Evolutionary conservation across 2,888 invertebrate species (phyloP), one percentile per base, ranked within the genome.

Genomic region (Eristalinus aeneus): DNA sequence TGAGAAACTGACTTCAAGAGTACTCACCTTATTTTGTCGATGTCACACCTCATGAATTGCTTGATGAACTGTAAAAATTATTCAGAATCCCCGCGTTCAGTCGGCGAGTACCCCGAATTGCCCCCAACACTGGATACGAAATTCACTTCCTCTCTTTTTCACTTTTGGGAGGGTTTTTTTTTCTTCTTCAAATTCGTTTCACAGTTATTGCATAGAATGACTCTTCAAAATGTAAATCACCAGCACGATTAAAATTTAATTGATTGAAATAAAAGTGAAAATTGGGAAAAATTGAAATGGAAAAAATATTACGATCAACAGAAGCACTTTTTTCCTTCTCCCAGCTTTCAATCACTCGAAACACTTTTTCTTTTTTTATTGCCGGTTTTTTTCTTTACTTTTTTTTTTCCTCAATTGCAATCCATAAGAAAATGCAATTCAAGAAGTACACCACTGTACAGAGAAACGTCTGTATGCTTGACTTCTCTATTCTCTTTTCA

Each of bases 1-100:
- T 46, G 46, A 16, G 46, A 46, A 31, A 6, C 31, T 39, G 4
- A 22, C 16, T 23, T 31, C 27, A 32, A 32, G 31, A 58, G 12
- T 46, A 81, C 77, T 82, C 74, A 82, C 86, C 82, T 86, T 78
- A 67, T 82, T 65, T 82, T 78, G 71, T 86, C 82, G 82, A 86
- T 86, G 86, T 86, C 86, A 86, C 86, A 86, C 86, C 86, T 82
- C 82, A 82, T 73, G 78, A 78, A 77, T 77, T 78, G 63, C 61
- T 69, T 76, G 81, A 74, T 74, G 82, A 71, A 78, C 69, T 86
- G 73, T 81, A 34, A 61, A 77, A 75, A 56, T 32, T 65, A 10
- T 46, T 60, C 39, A 72, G 31, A 27, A 71, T 67, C 74, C 82
- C 58, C 64, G 23, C 34, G 20, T n/a, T 46, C 46, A 54, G 67